These are phyloP conservation scores for Penaeus vannamei DNA, from an alignment of 1,140 invertebrate species.

Conservation along the genomic window DNA sequence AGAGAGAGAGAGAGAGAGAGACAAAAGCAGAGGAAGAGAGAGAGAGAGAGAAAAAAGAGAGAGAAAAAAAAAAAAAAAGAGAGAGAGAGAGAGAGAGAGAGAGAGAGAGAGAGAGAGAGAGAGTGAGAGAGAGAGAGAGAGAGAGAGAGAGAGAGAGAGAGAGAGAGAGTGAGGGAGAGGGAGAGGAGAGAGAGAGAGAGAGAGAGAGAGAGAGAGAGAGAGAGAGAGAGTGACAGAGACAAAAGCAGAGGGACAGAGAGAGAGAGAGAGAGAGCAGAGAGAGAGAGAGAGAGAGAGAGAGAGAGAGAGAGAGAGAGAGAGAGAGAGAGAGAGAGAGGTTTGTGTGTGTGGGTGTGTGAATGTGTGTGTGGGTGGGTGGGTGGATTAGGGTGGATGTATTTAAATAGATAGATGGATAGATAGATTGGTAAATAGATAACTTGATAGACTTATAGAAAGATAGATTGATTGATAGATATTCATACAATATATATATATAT, in stretches of 20 bases:
- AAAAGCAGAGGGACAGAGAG: neutral
- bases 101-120: conserved; percentile 7
- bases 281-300: conserved; percentile 17
- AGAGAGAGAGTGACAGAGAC: too few species aligned
- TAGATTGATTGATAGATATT: neutral
- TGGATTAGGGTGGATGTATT: neutral
- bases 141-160: too few species aligned
- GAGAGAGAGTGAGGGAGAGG: neutral
- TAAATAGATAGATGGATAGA: neutral
- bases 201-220: too few species aligned
- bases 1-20: too few species aligned
- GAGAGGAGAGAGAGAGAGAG: neutral
- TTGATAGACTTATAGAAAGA: neutral
- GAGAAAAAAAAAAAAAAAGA: neutral
- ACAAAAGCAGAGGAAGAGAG: too few species aligned
- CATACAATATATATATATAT: conserved; percentile 19
- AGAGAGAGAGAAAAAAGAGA: conserved; percentile 2
- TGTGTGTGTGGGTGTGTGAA: conserved; percentile 24
- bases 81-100: neutral
- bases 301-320: conserved; percentile 19
- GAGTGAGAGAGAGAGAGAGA: neutral
- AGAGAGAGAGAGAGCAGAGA: neutral
- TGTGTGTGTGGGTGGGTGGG: neutral
- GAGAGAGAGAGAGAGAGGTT: too few species aligned
- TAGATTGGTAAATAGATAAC: neutral